Evolutionary conservation across 2,797 vertebrate genomes (phyloP).

Genomic region (Steatocranus sp.): DNA sequence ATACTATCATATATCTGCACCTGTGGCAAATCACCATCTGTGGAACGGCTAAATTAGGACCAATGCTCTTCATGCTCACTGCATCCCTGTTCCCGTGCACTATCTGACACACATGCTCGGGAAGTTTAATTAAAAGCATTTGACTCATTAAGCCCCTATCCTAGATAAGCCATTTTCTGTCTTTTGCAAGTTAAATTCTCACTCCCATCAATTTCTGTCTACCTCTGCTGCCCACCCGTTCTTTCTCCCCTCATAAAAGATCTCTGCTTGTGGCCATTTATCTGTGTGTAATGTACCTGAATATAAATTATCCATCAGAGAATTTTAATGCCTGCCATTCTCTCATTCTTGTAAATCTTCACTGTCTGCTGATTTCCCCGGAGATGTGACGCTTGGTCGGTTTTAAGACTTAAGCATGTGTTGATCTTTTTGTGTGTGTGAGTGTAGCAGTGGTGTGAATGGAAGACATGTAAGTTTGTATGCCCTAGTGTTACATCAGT

Average conservation of each 20-base stretch:
- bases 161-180: constrained; percentile 1
- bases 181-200: background rate
- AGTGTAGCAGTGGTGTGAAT: background rate
- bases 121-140: constrained; percentile 47
- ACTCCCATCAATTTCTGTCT: background rate
- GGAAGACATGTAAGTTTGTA: background rate
- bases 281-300: constrained; percentile 50
- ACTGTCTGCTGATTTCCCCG: constrained; percentile 51
- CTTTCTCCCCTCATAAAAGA: background rate
- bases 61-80: constrained; percentile 54
- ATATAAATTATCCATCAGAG: constrained; percentile 49
- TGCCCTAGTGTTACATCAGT: background rate
- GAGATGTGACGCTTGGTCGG: constrained; percentile 19
- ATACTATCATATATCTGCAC: constrained; percentile 50
- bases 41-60: constrained; percentile 53
- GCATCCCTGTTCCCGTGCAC: constrained; percentile 18
- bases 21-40: constrained; percentile 65
- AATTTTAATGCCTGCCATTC: constrained; percentile 58
- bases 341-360: constrained; percentile 47
- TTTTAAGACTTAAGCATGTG: background rate
- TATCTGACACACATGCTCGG: constrained; percentile 47
- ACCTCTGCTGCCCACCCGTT: background rate
- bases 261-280: constrained; percentile 29
- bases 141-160: constrained; percentile 39
- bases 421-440: background rate